Percentiles rank a stretch among this genome's conserved stretches.
phyloP scores from a whole-genome alignment of 1,140 invertebrate genomes.

The Cryptotermes secundus region DNA sequence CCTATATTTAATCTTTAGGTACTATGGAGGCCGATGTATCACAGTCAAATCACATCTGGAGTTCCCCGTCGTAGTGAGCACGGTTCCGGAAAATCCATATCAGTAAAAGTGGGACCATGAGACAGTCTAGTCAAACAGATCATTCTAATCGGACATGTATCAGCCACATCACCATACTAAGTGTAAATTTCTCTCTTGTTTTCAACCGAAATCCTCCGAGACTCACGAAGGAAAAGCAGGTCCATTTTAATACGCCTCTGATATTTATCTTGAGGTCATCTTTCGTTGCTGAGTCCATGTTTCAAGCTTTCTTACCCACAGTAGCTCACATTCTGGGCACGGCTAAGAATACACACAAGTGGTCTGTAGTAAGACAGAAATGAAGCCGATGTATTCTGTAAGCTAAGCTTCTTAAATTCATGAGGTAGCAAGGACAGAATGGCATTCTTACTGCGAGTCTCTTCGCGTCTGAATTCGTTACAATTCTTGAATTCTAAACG shows the following conservation, averaged over 20 bases:
- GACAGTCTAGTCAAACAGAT: not conserved
- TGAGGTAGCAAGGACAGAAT: not conserved
- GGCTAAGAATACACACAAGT: not conserved
- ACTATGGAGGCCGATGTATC: too few relatives aligned
- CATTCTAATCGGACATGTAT: not conserved
- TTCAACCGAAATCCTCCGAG: not conserved
- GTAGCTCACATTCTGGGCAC: not conserved
- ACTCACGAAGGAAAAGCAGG: not conserved
- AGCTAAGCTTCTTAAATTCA: not conserved
- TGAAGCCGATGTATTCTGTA: not conserved
- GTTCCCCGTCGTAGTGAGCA: too few relatives aligned
- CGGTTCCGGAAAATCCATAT: too few relatives aligned
- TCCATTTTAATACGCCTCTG: conserved; percentile 1
- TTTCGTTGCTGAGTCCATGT: not conserved
- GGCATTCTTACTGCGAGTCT: not conserved
- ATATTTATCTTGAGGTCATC: not conserved
- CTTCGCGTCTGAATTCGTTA: not conserved
- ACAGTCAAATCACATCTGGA: too few relatives aligned
- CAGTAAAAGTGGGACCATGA: too few relatives aligned
- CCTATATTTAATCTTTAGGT: too few relatives aligned
- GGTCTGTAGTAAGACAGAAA: not conserved
- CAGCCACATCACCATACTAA: not conserved
- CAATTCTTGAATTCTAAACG: not conserved
- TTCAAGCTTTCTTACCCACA: not conserved
- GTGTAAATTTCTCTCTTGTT: not conserved